A percentile compares a stretch with the other conserved stretches of the same genome.
These are phyloP conservation scores for Tipula helvola DNA, from an alignment of 2,888 invertebrate genomes.

Conservation along the genomic window DNA sequence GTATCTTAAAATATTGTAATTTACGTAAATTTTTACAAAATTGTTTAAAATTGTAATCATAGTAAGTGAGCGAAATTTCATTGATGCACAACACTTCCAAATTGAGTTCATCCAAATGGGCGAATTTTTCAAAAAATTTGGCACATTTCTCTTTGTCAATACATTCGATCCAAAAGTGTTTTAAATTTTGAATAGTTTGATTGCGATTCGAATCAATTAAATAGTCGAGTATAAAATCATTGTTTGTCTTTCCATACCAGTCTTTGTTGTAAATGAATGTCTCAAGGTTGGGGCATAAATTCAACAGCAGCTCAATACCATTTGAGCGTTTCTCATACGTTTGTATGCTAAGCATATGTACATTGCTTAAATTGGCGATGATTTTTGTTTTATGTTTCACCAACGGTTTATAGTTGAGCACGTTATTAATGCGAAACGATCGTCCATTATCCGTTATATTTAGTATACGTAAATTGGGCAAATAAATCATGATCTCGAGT, in stretches of 20 bases:
- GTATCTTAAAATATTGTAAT: not conserved
- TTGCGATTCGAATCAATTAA: not conserved
- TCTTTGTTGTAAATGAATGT: not conserved
- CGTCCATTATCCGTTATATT: not conserved
- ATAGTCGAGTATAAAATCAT: constrained; percentile 4
- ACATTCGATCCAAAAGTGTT: not conserved
- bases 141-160: not conserved
- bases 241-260: not conserved
- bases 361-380: not conserved
- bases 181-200: not conserved
- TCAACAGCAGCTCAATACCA: not conserved
- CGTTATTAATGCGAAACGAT: not conserved
- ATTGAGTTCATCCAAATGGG: not conserved
- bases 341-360: not conserved
- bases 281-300: not conserved
- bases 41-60: not conserved
- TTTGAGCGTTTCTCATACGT: not conserved
- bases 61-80: not conserved
- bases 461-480: not conserved
- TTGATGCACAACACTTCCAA: not conserved
- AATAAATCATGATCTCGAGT: not conserved
- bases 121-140: not conserved
- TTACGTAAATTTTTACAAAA: not conserved
- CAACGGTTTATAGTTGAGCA: not conserved
- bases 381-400: not conserved